Conservation (phyloP, 1,140 invertebrate genomes). For the Bicyclus anynana region DNA sequence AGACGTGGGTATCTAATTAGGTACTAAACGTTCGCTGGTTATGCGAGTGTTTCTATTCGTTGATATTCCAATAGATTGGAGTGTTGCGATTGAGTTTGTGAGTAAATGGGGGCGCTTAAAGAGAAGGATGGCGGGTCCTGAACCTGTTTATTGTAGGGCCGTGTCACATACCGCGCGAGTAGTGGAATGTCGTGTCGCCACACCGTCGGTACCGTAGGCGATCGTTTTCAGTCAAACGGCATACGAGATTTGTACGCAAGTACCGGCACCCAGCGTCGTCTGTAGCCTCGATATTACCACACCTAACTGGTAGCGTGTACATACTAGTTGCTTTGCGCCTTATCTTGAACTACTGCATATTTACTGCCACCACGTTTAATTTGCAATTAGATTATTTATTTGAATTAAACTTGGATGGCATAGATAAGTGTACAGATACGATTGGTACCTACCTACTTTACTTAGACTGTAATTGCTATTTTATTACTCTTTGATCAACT, state of each 20-base stretch:
- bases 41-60: slow-evolving; percentile 39
- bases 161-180: slow-evolving; percentile 62
- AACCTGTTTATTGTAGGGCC: slow-evolving; percentile 69
- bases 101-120: slow-evolving; percentile 45
- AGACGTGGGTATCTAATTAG: slow-evolving; percentile 41
- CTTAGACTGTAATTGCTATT: no score
- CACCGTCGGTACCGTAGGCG: slow-evolving; percentile 63
- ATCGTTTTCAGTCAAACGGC: slow-evolving; percentile 46
- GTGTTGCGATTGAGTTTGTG: slow-evolving; percentile 21
- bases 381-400: slow-evolving; percentile 7
- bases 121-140: slow-evolving; percentile 56
- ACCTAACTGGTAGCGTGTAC: slow-evolving; percentile 50
- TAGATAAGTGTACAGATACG: not conserved
- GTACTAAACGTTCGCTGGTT: slow-evolving; percentile 47
- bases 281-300: slow-evolving; percentile 52
- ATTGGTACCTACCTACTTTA: not conserved
- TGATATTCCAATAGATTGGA: slow-evolving; percentile 35
- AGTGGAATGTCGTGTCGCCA: slow-evolving; percentile 73
- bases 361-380: slow-evolving; percentile 23
- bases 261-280: slow-evolving; percentile 44
- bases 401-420: not conserved
- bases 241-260: slow-evolving; percentile 66
- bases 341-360: slow-evolving; percentile 50
- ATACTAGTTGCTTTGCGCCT: slow-evolving; percentile 41
- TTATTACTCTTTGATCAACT: no score